These are phyloP conservation scores for Trichogramma dendrolimi DNA, from an alignment of 2,888 invertebrate genomes.

Conservation along the genomic window DNA sequence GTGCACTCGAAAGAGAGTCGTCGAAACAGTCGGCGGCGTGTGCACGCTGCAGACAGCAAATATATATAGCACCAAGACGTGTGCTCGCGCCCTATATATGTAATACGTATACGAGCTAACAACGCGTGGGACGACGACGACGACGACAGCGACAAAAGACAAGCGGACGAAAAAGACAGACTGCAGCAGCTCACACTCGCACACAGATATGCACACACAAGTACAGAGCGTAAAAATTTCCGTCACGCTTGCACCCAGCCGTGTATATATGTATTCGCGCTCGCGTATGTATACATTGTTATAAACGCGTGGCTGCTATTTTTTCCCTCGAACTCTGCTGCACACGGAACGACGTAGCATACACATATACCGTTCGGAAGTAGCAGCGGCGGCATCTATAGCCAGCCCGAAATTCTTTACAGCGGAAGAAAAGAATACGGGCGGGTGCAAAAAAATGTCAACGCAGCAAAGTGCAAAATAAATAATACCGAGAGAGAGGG, in stretches of 20 bases:
- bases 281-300: neutral
- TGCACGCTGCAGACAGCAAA: too few species aligned
- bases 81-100: too few species aligned
- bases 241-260: conserved; percentile 1
- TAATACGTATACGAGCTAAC: too few species aligned
- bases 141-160: too few species aligned
- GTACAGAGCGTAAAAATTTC: conserved; percentile 7
- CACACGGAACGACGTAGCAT: neutral
- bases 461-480: conserved; percentile 17
- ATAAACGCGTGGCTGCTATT: neutral
- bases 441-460: conserved; percentile 2
- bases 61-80: too few species aligned
- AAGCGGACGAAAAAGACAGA: too few species aligned
- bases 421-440: neutral
- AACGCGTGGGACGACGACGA: too few species aligned
- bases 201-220: neutral
- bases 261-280: neutral
- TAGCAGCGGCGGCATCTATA: too few species aligned
- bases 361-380: too few species aligned
- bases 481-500: conserved; percentile 23
- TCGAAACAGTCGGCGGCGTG: too few species aligned
- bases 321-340: neutral
- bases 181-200: neutral
- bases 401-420: neutral
- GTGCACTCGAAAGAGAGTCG: too few species aligned